Percentiles rank a stretch among this genome's conserved stretches.
phyloP scores from a whole-genome alignment of 2,888 invertebrate genomes.

The Molorchus minor region DNA sequence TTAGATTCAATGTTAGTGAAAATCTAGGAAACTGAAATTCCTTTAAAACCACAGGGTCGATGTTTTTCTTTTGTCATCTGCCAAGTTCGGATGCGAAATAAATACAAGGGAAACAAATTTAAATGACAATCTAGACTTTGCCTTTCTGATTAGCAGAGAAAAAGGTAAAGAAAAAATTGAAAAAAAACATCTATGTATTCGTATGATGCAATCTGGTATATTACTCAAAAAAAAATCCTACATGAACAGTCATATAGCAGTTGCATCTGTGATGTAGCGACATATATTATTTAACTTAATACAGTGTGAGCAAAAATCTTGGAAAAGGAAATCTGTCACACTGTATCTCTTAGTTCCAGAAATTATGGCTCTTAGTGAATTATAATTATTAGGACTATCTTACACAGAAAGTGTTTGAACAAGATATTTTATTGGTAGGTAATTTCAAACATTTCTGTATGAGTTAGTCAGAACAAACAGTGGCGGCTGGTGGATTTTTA shows the following conservation, averaged over 20 bases:
- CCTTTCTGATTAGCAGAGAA: conserved; percentile 37
- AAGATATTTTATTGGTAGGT: conserved; percentile 22
- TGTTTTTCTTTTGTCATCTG: not conserved
- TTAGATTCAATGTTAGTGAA: too few species aligned
- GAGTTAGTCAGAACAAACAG: conserved; percentile 35
- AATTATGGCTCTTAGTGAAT: conserved; percentile 15
- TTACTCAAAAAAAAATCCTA: too few species aligned
- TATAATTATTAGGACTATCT: conserved; percentile 30
- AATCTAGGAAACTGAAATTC: too few species aligned
- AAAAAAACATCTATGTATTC: conserved; percentile 5
- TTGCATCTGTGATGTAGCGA: conserved; percentile 1
- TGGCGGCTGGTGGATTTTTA: too few species aligned
- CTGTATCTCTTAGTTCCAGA: too few species aligned
- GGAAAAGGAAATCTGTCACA: too few species aligned
- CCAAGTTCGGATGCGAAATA: conserved; percentile 24
- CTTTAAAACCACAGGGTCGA: not conserved
- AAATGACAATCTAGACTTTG: conserved; percentile 48
- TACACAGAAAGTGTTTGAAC: conserved; percentile 32
- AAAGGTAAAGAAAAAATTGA: conserved; percentile 18
- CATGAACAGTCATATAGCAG: conserved; percentile 2
- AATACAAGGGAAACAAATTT: conserved; percentile 42
- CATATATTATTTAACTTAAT: conserved; percentile 7
- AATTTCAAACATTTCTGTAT: conserved; percentile 30
- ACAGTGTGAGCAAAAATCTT: too few species aligned
- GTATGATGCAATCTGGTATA: conserved; percentile 15